phyloP scores from a whole-genome alignment of 2,797 vertebrate species.

The Enteromius unitaeniatus region DNA sequence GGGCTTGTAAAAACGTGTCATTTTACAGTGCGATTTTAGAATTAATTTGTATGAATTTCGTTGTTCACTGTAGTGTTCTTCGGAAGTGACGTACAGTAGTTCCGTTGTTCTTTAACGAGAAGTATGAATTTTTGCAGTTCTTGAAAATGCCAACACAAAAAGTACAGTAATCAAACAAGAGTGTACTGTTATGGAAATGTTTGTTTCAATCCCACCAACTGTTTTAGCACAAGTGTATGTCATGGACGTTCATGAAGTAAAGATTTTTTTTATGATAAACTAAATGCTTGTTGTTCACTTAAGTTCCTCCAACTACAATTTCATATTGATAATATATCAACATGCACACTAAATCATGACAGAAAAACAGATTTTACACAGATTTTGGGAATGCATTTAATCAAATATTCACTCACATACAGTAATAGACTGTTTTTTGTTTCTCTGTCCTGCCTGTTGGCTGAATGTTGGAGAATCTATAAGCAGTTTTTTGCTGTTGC shows the following conservation, averaged over 20 bases:
- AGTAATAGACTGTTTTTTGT: background rate
- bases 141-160: constrained; percentile 50
- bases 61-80: constrained; percentile 44
- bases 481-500: background rate
- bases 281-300: constrained; percentile 57
- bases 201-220: constrained; percentile 45
- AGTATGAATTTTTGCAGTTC: constrained; percentile 50
- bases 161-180: constrained; percentile 48
- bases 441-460: background rate
- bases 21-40: constrained; percentile 47
- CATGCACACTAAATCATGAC: background rate
- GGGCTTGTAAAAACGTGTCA: constrained; percentile 63
- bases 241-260: constrained; percentile 61
- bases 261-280: constrained; percentile 59
- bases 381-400: constrained; percentile 9
- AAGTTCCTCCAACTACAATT: constrained; percentile 30
- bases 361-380: background rate
- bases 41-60: constrained; percentile 13
- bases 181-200: constrained; percentile 50
- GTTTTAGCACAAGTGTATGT: constrained; percentile 60
- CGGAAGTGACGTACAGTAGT: constrained; percentile 43
- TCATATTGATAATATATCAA: constrained; percentile 9
- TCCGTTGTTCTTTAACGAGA: constrained; percentile 43
- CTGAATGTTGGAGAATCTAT: background rate
- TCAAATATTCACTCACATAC: background rate